phyloP scores from a whole-genome alignment of 1,140 invertebrate species.

The Leptoteleia sp. region DNA sequence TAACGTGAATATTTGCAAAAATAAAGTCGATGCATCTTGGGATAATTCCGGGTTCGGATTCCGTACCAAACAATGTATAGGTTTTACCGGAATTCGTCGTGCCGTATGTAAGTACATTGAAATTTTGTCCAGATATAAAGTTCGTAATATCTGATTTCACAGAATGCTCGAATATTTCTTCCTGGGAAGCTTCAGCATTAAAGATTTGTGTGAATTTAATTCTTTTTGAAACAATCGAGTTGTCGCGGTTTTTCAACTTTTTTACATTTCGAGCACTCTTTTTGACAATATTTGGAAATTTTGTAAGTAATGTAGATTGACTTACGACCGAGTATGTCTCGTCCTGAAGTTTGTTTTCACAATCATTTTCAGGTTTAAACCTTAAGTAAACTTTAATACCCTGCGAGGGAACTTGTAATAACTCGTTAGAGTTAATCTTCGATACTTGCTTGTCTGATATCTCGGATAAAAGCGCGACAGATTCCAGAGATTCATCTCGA shows the following conservation, averaged over 20 bases:
- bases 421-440: slow-evolving; percentile 49
- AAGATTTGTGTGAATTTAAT: slow-evolving; percentile 73
- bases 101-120: slow-evolving; percentile 74
- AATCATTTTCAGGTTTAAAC: slow-evolving; percentile 66
- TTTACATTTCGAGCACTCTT: slow-evolving; percentile 55
- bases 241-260: slow-evolving; percentile 58
- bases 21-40: slow-evolving; percentile 88
- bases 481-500: slow-evolving; percentile 44
- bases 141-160: slow-evolving; percentile 63
- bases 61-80: slow-evolving; percentile 89
- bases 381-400: slow-evolving; percentile 72
- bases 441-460: slow-evolving; percentile 45
- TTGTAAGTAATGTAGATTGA: slow-evolving; percentile 67
- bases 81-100: slow-evolving; percentile 76
- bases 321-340: slow-evolving; percentile 68
- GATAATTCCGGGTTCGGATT: slow-evolving; percentile 87
- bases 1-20: slow-evolving; percentile 82
- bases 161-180: slow-evolving; percentile 67
- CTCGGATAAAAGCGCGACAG: slow-evolving; percentile 18
- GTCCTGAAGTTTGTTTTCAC: slow-evolving; percentile 46
- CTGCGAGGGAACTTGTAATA: slow-evolving; percentile 41
- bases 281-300: slow-evolving; percentile 60
- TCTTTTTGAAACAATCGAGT: slow-evolving; percentile 39
- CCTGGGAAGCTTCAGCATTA: slow-evolving; percentile 59
- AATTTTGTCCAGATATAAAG: slow-evolving; percentile 72